These are phyloP conservation scores for Machimus atricapillus DNA, from an alignment of 2,888 invertebrate genomes.

Conservation along the genomic window DNA sequence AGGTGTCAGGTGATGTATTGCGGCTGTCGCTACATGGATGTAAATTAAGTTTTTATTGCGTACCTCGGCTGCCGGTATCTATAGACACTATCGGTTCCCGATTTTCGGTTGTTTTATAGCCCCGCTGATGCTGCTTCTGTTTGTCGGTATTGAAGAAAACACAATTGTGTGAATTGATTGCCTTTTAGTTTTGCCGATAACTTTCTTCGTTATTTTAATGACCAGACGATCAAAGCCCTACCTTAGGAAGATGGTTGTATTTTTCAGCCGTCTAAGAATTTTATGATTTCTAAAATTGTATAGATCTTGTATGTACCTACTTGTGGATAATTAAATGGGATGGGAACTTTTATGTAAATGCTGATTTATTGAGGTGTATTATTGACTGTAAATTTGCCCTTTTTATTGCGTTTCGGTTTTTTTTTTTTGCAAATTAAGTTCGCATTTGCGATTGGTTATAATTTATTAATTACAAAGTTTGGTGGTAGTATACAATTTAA, in stretches of 20 bases:
- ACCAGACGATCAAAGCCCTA: not conserved
- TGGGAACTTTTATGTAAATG: not conserved
- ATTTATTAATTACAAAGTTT: not conserved
- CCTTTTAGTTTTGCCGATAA: not conserved
- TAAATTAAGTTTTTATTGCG: not conserved
- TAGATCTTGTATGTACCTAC: too few species aligned
- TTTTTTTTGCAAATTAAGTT: not conserved
- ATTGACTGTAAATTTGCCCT: too few species aligned
- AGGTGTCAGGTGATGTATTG: slow-evolving; percentile 4
- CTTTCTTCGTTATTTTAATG: not conserved
- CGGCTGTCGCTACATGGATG: not conserved
- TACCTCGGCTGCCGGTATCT: not conserved
- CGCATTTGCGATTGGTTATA: not conserved
- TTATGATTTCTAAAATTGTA: not conserved
- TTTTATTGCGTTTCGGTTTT: too few species aligned
- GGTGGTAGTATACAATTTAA: not conserved
- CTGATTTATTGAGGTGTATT: not conserved
- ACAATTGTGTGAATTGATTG: not conserved
- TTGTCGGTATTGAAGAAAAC: not conserved
- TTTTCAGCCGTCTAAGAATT: not conserved
- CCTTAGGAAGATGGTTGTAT: not conserved
- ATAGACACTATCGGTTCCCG: not conserved
- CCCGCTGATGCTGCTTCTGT: not conserved
- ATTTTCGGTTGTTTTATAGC: not conserved
- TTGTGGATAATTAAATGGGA: not conserved